Conservation (phyloP, 2,797 vertebrate species). For the Enteromius treurensis region DNA sequence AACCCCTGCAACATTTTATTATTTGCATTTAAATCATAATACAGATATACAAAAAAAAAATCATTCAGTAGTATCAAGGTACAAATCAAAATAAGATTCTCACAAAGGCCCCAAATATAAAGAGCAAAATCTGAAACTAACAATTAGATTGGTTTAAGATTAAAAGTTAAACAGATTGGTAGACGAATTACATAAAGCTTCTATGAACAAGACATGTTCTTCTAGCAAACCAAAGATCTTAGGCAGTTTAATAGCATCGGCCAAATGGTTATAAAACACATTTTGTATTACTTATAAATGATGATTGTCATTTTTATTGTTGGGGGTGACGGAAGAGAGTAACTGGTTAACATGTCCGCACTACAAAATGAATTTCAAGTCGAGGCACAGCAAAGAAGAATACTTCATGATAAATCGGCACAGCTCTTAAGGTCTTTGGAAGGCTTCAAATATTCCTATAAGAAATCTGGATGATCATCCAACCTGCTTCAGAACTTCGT, state of each 20-base stretch:
- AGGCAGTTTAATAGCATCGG: neutral
- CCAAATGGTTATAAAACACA: neutral
- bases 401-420: neutral
- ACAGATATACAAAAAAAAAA: neutral
- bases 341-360: neutral
- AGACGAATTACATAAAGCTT: conserved; percentile 7
- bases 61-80: conserved; percentile 31
- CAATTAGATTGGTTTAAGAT: neutral
- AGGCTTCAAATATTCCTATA: neutral
- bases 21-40: neutral
- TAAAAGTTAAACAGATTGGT: neutral
- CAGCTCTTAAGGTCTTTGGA: conserved; percentile 7
- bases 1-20: neutral
- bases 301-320: conserved; percentile 6
- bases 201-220: neutral
- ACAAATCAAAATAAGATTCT: conserved; percentile 6
- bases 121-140: conserved; percentile 23
- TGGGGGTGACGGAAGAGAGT: neutral
- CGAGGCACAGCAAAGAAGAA: conserved; percentile 29
- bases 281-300: neutral
- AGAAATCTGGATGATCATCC: neutral
- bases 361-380: conserved; percentile 12
- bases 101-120: conserved; percentile 10
- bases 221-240: neutral
- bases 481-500: neutral